A percentile compares a stretch with the other conserved stretches of the same genome.
phyloP scores from a whole-genome alignment of 2,113 vertebrate genomes.

The Tricholaema leucomelas region DNA sequence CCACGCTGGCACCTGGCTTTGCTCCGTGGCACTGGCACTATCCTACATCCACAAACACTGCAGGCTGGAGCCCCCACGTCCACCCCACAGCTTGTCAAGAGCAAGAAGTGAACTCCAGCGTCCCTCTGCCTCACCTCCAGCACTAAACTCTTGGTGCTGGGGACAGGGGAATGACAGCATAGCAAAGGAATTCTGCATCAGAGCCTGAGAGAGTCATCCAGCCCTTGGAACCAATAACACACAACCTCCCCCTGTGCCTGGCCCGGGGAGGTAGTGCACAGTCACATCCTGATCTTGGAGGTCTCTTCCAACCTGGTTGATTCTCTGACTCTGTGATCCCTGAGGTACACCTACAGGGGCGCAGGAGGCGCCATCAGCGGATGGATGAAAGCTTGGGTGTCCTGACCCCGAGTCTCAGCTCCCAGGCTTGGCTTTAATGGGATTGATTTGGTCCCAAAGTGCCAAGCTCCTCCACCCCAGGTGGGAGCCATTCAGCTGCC shows the following conservation, averaged over 20 bases:
- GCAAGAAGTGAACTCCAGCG: not conserved
- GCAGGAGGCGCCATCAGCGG: not conserved
- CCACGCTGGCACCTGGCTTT: conserved; percentile 12
- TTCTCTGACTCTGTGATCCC: too few species aligned
- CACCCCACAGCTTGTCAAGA: not conserved
- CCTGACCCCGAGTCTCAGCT: not conserved
- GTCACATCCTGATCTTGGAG: too few species aligned
- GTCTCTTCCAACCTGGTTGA: too few species aligned
- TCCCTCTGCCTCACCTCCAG: conserved; percentile 9
- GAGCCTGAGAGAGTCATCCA: not conserved
- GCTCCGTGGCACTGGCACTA: accelerated
- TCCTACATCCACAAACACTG: not conserved
- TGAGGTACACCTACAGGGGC: not conserved
- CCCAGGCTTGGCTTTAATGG: not conserved
- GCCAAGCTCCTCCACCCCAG: not conserved
- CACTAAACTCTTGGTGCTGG: not conserved
- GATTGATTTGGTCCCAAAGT: not conserved
- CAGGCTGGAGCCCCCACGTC: not conserved
- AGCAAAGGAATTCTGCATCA: not conserved
- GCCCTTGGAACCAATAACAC: not conserved
- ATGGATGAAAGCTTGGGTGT: not conserved
- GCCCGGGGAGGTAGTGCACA: accelerated
- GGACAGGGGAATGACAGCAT: not conserved
- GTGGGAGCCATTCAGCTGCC: not conserved
- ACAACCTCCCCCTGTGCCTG: accelerated